phyloP scores from a whole-genome alignment of 2,113 vertebrate species.

The Ictalurus punctatus region DNA sequence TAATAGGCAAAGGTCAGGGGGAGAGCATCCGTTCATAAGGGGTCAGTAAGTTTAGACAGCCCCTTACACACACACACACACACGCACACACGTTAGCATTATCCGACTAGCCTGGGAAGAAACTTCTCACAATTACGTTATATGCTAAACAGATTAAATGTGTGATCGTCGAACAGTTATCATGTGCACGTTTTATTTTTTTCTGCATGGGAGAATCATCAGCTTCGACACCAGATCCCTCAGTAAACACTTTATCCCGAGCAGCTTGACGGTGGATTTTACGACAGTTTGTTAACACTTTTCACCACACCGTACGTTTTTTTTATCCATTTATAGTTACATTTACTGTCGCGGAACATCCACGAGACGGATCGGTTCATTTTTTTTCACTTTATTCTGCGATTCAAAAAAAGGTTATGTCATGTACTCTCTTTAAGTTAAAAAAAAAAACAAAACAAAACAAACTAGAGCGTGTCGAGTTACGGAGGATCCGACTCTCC shows the following conservation, averaged over 20 bases:
- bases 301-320: neutral
- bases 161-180: neutral
- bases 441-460: neutral
- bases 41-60: slow-evolving; percentile 27
- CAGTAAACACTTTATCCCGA: neutral
- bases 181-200: neutral
- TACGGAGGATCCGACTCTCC: too few relatives aligned
- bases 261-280: neutral
- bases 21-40: neutral
- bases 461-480: neutral
- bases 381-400: neutral
- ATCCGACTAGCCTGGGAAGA: neutral
- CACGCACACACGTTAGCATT: neutral
- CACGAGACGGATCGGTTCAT: too few relatives aligned
- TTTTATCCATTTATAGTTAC: neutral
- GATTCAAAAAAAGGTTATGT: neutral
- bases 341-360: neutral
- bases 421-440: neutral
- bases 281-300: too few relatives aligned
- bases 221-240: neutral
- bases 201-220: neutral
- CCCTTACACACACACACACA: neutral
- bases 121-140: neutral
- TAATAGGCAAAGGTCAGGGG: slow-evolving; percentile 11
- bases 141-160: neutral